Percentiles rank a stretch among this genome's conserved stretches.
Evolutionary conservation across 2,113 vertebrate species (phyloP).

Genomic region (Erythrolamprus reginae): DNA sequence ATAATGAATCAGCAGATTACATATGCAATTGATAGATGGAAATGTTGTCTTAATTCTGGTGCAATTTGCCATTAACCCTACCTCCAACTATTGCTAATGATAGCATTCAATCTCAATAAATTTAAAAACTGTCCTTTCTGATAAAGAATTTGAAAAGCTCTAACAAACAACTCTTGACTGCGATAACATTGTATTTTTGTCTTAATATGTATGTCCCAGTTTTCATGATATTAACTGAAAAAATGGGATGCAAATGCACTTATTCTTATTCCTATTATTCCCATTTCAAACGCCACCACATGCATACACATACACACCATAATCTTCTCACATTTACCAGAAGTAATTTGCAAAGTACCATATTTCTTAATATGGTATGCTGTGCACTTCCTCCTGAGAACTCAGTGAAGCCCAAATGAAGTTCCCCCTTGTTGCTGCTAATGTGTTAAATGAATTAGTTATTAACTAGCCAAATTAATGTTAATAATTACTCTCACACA

Average conservation of each 20-base stretch:
- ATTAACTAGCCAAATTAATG: neutral
- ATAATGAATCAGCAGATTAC: neutral
- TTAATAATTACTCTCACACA: neutral
- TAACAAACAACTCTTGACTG: neutral
- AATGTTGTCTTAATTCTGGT: neutral
- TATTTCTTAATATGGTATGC: neutral
- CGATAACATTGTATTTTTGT: neutral
- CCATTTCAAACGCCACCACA: neutral
- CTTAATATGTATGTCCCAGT: neutral
- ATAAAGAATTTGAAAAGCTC: neutral
- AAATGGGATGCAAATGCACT: neutral
- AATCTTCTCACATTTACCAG: neutral
- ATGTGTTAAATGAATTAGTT: neutral
- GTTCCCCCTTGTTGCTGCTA: neutral
- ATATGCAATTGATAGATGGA: neutral
- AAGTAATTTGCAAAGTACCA: neutral
- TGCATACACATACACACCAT: neutral
- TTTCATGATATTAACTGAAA: neutral
- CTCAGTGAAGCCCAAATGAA: neutral
- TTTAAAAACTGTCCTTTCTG: neutral
- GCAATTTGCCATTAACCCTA: neutral
- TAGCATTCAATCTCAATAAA: neutral
- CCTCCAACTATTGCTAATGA: neutral
- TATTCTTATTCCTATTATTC: neutral
- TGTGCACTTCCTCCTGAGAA: neutral